Conservation (phyloP, 2,113 vertebrate species). For the Eretmochelys imbricata region DNA sequence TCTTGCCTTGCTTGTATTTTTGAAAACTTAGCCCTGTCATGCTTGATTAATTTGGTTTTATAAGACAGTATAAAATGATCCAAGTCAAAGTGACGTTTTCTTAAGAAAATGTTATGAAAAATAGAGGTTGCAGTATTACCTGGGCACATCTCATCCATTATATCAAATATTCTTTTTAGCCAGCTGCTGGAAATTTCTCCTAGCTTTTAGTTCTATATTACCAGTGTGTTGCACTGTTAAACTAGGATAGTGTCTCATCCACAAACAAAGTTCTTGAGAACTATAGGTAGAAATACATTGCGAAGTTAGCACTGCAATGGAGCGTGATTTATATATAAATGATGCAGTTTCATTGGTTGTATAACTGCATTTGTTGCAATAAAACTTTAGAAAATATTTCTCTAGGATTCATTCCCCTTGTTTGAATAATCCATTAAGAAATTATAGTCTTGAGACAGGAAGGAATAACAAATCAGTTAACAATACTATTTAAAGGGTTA, state of each 20-base stretch:
- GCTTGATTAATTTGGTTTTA: background rate
- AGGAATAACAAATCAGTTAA: rapidly evolving
- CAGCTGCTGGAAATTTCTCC: background rate
- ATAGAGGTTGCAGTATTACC: background rate
- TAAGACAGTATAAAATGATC: background rate
- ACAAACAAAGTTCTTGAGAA: background rate
- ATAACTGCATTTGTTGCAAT: conserved; percentile 17
- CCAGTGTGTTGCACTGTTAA: background rate
- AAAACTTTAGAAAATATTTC: background rate
- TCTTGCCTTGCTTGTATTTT: background rate
- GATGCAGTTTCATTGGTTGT: background rate
- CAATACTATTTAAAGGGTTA: background rate
- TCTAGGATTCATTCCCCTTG: background rate
- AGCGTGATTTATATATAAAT: background rate
- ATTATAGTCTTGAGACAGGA: background rate
- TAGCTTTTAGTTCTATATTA: background rate
- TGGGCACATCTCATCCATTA: background rate
- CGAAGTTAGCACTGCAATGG: background rate
- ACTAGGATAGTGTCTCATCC: background rate
- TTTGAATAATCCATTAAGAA: background rate
- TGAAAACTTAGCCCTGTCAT: rapidly evolving
- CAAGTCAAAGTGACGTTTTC: background rate
- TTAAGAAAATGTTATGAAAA: background rate
- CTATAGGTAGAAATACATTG: background rate
- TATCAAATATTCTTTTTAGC: background rate